Percentiles rank a stretch among this genome's conserved stretches.
Conservation (phyloP, 2,797 vertebrate species). For the Pangasius djambal region DNA sequence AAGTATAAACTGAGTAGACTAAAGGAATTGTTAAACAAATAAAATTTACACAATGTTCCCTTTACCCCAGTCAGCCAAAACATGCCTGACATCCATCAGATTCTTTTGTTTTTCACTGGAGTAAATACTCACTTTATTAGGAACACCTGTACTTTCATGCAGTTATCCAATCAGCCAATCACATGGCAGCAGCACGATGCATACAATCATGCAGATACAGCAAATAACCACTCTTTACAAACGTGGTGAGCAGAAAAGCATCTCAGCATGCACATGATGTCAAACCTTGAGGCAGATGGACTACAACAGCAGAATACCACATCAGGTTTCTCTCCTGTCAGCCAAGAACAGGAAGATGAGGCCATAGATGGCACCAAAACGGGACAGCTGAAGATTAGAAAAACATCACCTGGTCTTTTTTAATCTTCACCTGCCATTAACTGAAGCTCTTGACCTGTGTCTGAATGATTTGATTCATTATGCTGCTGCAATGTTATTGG, state of each 20-base stretch:
- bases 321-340: neutral
- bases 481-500: neutral
- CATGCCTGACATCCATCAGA: neutral
- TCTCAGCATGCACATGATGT: neutral
- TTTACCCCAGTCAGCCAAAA: neutral
- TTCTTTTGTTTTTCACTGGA: neutral
- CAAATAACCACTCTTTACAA: neutral
- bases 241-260: neutral
- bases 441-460: neutral
- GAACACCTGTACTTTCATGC: neutral
- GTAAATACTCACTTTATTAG: neutral
- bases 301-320: neutral
- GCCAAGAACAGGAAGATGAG: neutral
- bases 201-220: neutral
- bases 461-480: neutral
- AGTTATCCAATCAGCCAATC: neutral
- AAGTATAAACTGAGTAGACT: neutral
- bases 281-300: neutral
- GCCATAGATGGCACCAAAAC: neutral
- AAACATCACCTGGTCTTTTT: neutral
- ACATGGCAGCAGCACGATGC: too few species aligned
- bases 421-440: neutral
- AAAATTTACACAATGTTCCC: neutral
- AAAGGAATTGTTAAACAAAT: neutral
- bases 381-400: neutral